Base-by-base conservation (phyloP, 2,113 vertebrate species). In the Thoracochromis brauschi region DNA sequence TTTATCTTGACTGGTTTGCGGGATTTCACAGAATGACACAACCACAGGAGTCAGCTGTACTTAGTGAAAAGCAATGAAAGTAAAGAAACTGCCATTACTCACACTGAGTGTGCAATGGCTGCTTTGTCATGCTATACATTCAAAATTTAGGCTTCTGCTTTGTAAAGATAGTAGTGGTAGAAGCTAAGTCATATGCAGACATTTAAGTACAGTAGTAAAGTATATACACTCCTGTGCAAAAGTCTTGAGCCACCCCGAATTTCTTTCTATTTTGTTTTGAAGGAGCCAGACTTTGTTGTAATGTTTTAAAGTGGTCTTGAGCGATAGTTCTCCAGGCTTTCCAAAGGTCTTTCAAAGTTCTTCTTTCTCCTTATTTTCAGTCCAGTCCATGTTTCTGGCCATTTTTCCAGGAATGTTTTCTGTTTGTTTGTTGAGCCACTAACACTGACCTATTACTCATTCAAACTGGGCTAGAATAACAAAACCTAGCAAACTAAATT, bases 1-100 rank as follows among this genome's bases (percentile, higher is more conserved):
- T 31, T 68, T 6, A 42, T 13, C 14, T 63, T 80, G 16, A 29
- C 47, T 80, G 9, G 24, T 71, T 45, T 71, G 49, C 33, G 82
- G 85, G 80, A 82, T 40, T 92, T 85, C 24, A 85, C 88, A 38
- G 75, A 68, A 47, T 92, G 78, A 88, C 85, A 65, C 91, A 92
- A 92, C 65, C 40, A 4, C 24, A 17, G 60, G 55, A 60, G 7
- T 63, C 80, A 38, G 7, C 81, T 31, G 10, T 7, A 65, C 16
- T 24, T 80, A n/a, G 38, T 75, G n/a, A 54, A 68, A 57, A 26
- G 29, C 33, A 58, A 33, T 21, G 10, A 45, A 58, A 33, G 9
- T 55, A 42, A 55, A 7, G 68, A 14, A 29, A 31, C 17, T 35
- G 12, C 38, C 26, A 14, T 26, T 6, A 16, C 26, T 31, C 54